Evolutionary conservation across 1,140 invertebrate genomes (phyloP).

Genomic region (Gerris buenoi): DNA sequence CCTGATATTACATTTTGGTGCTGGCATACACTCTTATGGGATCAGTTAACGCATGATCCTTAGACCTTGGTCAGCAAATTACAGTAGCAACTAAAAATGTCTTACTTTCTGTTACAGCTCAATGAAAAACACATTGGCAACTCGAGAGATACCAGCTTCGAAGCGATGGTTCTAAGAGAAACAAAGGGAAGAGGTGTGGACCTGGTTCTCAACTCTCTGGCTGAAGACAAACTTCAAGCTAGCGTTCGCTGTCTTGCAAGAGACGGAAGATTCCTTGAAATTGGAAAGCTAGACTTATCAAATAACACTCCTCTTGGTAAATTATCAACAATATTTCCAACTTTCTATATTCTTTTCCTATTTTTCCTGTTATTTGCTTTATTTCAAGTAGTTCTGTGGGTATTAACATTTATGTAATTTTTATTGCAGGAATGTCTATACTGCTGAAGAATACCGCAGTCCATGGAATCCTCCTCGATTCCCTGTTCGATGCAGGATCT

Average conservation of each 20-base stretch:
- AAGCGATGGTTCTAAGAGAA: conserved; percentile 62
- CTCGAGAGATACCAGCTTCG: conserved; percentile 81
- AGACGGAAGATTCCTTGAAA: conserved; percentile 88
- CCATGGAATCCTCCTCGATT: conserved; percentile 89
- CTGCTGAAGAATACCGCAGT: conserved; percentile 93
- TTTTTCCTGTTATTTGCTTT: no score
- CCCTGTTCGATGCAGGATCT: conserved; percentile 52
- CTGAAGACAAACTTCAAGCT: conserved; percentile 83
- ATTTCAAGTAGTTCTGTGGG: no score
- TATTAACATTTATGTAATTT: no score
- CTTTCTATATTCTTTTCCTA: no score
- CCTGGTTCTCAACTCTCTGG: conserved; percentile 82
- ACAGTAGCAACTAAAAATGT: no score
- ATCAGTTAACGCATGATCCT: no score
- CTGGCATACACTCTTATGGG: no score
- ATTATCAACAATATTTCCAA: no score
- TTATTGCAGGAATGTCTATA: conserved; percentile 88
- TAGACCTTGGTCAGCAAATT: no score
- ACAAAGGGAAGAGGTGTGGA: conserved; percentile 78
- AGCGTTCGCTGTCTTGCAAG: conserved; percentile 75
- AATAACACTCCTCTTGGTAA: conserved; percentile 62
- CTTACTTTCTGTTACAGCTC: conserved; percentile 37
- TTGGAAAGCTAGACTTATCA: conserved; percentile 90
- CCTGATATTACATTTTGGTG: no score
- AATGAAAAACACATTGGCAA: conserved; percentile 73